These are phyloP conservation scores for Speoplatyrhinus poulsoni DNA, from an alignment of 2,113 vertebrate species.

Conservation along the genomic window DNA sequence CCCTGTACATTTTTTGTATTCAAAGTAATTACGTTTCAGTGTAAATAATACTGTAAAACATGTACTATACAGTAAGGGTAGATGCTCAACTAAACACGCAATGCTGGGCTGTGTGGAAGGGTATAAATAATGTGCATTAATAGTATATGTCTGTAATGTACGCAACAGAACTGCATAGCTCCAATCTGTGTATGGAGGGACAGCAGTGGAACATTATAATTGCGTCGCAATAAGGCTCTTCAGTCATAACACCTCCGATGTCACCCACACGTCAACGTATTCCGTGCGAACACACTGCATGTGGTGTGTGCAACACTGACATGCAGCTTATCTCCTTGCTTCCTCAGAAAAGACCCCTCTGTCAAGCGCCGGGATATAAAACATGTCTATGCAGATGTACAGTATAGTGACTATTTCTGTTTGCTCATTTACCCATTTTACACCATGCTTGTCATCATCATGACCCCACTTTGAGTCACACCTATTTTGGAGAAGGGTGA, in stretches of 20 bases:
- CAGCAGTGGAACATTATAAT: conserved; percentile 7
- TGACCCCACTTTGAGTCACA: conserved; percentile 20
- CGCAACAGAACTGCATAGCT: conserved; percentile 10
- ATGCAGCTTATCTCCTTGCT: conserved; percentile 19
- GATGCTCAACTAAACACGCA: background rate
- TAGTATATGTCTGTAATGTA: background rate
- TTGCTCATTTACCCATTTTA: conserved; percentile 27
- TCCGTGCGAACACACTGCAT: conserved; percentile 47
- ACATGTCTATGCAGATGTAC: conserved; percentile 24
- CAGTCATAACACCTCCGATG: conserved; percentile 54
- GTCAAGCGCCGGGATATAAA: conserved; percentile 6
- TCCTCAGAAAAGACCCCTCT: conserved; percentile 24
- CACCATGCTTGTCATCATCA: conserved; percentile 24
- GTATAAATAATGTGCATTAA: background rate
- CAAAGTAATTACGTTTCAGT: background rate
- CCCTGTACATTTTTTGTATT: too few relatives aligned
- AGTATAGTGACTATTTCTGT: conserved; percentile 23
- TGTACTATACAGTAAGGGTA: background rate
- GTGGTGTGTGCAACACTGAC: conserved; percentile 48
- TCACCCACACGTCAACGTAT: conserved; percentile 54
- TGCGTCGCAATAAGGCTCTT: conserved; percentile 31
- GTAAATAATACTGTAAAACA: background rate
- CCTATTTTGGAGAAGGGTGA: conserved; percentile 23
- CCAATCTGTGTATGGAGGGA: background rate
- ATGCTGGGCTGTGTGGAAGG: background rate